Percentiles rank a stretch among this genome's conserved stretches.
phyloP scores from a whole-genome alignment of 1,140 invertebrate genomes.

The Panonychus citri region DNA sequence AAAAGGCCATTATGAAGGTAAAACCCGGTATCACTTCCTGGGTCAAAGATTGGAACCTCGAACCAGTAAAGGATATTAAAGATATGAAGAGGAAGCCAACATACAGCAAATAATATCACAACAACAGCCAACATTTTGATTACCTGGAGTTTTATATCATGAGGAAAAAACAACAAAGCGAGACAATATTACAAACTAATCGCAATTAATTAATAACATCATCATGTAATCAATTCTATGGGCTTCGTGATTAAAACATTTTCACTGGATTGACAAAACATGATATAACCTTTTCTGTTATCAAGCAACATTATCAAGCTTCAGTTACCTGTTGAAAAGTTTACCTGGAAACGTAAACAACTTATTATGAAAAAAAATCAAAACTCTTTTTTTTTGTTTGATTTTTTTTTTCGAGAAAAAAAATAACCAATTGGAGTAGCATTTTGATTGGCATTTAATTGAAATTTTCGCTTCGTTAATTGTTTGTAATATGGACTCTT shows the following conservation, averaged over 20 bases:
- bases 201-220: too few relatives aligned
- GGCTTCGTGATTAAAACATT: too few relatives aligned
- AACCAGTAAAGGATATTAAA: constrained; percentile 22
- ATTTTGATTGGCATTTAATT: not conserved
- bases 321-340: not conserved
- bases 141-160: constrained; percentile 25
- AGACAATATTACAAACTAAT: too few relatives aligned
- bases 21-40: constrained; percentile 16
- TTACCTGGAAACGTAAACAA: too few relatives aligned
- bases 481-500: too few relatives aligned
- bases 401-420: too few relatives aligned
- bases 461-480: not conserved
- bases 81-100: constrained; percentile 30
- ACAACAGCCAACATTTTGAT: constrained; percentile 33
- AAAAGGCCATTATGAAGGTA: constrained; percentile 22
- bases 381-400: too few relatives aligned
- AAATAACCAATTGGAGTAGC: too few relatives aligned
- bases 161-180: not conserved
- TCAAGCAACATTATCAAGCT: not conserved
- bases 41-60: constrained; percentile 10
- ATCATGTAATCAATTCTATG: too few relatives aligned
- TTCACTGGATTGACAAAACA: too few relatives aligned
- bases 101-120: constrained; percentile 29
- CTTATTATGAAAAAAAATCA: too few relatives aligned
- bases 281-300: too few relatives aligned